Evolutionary conservation across 2,113 vertebrate genomes (phyloP).

Genomic region (Coregonus clupeaformis): DNA sequence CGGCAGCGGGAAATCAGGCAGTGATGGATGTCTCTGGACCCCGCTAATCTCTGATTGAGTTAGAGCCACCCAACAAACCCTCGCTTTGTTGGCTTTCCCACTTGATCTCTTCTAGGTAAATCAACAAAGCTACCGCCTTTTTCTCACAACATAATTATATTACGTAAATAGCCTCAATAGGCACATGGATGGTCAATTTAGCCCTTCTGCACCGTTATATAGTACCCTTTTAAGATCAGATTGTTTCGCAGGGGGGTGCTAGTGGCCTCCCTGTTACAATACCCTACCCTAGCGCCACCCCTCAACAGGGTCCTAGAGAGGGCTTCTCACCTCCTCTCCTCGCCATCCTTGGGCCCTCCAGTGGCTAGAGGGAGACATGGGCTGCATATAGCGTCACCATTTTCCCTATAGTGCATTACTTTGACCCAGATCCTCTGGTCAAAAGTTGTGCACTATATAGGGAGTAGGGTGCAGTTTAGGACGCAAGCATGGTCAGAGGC

Average conservation of each 20-base stretch:
- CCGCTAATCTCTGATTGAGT: slow-evolving; percentile 68
- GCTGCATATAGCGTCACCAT: too few relatives aligned
- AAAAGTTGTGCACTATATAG: too few relatives aligned
- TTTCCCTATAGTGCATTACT: not conserved
- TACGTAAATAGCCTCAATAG: not conserved
- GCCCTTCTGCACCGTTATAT: slow-evolving; percentile 4
- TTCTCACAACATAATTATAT: slow-evolving; percentile 41
- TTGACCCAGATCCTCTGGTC: not conserved
- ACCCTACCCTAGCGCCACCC: slow-evolving; percentile 22
- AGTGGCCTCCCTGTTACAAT: slow-evolving; percentile 24
- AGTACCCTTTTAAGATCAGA: slow-evolving; percentile 17
- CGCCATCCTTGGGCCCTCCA: not conserved
- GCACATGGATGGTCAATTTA: not conserved
- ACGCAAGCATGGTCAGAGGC: slow-evolving; percentile 1
- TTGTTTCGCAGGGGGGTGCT: slow-evolving; percentile 47
- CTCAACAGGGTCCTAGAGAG: not conserved
- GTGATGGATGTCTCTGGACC: slow-evolving; percentile 70
- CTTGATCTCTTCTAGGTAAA: slow-evolving; percentile 46
- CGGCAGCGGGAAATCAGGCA: slow-evolving; percentile 55
- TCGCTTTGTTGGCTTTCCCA: slow-evolving; percentile 62
- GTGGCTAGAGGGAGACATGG: not conserved
- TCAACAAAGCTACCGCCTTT: slow-evolving; percentile 13
- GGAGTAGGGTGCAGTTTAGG: not conserved
- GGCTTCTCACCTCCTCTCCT: not conserved
- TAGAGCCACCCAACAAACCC: slow-evolving; percentile 54